A percentile compares a stretch with the other conserved stretches of the same genome.
These are phyloP conservation scores for Borostomias antarcticus DNA, from an alignment of 2,797 vertebrate genomes.

Conservation along the genomic window DNA sequence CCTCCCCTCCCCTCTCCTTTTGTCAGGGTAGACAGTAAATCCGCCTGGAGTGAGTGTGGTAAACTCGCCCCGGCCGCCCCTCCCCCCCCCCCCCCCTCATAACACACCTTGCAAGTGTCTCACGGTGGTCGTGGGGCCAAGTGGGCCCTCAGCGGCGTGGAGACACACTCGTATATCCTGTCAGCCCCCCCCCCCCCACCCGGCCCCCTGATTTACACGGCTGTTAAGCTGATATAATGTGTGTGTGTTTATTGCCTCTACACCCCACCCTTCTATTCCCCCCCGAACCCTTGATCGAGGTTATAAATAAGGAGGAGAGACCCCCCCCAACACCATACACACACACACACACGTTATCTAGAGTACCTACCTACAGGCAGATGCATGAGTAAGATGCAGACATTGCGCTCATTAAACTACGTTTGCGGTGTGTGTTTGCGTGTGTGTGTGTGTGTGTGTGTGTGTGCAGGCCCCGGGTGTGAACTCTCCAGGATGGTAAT, in stretches of 20 bases:
- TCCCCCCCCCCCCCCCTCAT: constrained; percentile 9
- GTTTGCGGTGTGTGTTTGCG: too few species aligned
- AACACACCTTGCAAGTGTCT: constrained; percentile 11
- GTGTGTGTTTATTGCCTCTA: constrained; percentile 70
- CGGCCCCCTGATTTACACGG: constrained; percentile 82
- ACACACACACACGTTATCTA: neutral
- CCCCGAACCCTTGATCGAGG: constrained; percentile 44
- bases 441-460: too few species aligned
- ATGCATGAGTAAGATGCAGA: neutral
- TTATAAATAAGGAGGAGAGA: constrained; percentile 68
- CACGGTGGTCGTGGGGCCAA: constrained; percentile 66
- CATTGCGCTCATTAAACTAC: neutral
- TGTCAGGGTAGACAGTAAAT: neutral
- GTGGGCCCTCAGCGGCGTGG: constrained; percentile 64
- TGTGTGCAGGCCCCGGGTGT: neutral
- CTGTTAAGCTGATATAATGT: constrained; percentile 81
- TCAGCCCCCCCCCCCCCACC: constrained; percentile 45
- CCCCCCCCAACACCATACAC: neutral
- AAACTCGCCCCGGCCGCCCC: constrained; percentile 23
- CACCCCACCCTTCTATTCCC: constrained; percentile 5
- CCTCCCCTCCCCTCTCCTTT: neutral
- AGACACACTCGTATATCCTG: constrained; percentile 71
- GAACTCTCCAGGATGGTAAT: neutral
- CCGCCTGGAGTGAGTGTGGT: neutral
- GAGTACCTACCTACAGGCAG: neutral